phyloP scores from a whole-genome alignment of 2,113 vertebrate genomes.

The Calypte anna region DNA sequence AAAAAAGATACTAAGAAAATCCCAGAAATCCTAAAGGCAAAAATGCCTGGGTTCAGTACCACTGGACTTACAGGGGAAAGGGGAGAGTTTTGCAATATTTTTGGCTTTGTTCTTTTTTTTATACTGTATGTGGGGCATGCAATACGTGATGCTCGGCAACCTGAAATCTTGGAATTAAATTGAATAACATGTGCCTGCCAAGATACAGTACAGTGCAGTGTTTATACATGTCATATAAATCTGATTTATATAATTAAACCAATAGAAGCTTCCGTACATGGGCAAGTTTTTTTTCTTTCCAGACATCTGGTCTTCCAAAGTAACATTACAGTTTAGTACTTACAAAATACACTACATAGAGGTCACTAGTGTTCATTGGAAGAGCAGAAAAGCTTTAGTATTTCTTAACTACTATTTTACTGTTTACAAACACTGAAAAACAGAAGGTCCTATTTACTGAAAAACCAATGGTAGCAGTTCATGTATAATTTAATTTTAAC shows the following conservation, averaged over 20 bases:
- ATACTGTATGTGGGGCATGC: background rate
- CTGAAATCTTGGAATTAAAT: constrained; percentile 45
- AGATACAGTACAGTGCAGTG: background rate
- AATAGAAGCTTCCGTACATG: background rate
- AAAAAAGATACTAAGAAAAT: background rate
- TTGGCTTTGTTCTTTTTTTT: background rate
- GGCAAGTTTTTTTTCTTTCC: constrained; percentile 17
- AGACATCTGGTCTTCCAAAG: background rate
- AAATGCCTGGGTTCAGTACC: background rate
- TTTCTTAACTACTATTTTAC: background rate
- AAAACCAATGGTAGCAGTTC: background rate
- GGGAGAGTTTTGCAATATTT: background rate
- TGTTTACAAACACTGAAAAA: background rate
- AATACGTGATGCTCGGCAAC: background rate
- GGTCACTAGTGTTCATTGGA: background rate
- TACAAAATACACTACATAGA: background rate
- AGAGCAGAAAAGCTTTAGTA: background rate
- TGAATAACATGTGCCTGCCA: background rate
- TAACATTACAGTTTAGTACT: background rate
- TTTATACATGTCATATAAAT: constrained; percentile 50
- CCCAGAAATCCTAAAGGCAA: background rate
- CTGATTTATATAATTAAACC: constrained; percentile 48
- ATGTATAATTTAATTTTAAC: background rate
- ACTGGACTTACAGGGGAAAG: background rate
- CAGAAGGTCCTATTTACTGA: background rate